Percentiles rank a stretch among this genome's conserved stretches.
These are phyloP conservation scores for Tachysurus vachellii DNA, from an alignment of 2,113 vertebrate species.

Conservation along the genomic window DNA sequence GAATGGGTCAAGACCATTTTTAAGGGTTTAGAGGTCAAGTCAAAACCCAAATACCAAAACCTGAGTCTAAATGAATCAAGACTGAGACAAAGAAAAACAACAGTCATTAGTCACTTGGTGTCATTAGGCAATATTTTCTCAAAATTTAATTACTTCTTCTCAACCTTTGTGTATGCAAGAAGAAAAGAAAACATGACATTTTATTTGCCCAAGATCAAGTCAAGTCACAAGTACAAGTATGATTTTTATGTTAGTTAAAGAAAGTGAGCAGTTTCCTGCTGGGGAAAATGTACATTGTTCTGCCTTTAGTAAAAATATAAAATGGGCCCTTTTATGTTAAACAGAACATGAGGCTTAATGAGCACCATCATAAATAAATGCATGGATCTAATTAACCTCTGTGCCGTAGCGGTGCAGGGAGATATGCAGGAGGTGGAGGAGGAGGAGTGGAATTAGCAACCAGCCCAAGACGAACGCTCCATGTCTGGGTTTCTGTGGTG, in stretches of 20 bases:
- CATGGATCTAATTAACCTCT: slow-evolving; percentile 77
- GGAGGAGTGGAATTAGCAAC: slow-evolving; percentile 49
- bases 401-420: slow-evolving; percentile 57
- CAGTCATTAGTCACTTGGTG: not conserved
- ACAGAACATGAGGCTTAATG: slow-evolving; percentile 61
- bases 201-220: not conserved
- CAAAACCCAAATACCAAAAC: not conserved
- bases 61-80: not conserved
- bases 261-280: not conserved
- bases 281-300: not conserved
- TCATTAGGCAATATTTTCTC: not conserved
- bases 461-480: slow-evolving; percentile 63
- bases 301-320: slow-evolving; percentile 1
- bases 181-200: not conserved
- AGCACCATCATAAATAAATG: slow-evolving; percentile 79
- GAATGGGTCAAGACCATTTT: not conserved
- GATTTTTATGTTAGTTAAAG: not conserved
- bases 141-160: not conserved
- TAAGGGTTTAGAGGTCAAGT: not conserved
- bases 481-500: slow-evolving; percentile 69
- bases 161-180: not conserved
- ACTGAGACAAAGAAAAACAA: not conserved
- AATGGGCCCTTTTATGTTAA: slow-evolving; percentile 12
- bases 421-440: slow-evolving; percentile 26
- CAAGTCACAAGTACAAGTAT: not conserved